Conservation (phyloP, 2,113 vertebrate genomes). For the Oenanthe melanoleuca region DNA sequence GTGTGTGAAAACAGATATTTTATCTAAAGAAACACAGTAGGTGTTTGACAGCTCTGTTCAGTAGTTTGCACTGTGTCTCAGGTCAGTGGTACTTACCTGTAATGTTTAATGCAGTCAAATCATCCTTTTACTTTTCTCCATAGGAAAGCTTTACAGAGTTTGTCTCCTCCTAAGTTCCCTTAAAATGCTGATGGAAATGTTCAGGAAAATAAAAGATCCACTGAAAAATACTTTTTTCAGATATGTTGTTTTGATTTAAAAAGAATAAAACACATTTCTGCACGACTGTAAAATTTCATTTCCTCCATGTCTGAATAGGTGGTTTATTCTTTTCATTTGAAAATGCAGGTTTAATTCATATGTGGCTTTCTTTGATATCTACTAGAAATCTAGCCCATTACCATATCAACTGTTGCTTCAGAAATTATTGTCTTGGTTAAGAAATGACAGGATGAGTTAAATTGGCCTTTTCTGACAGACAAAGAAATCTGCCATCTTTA, state of each 20-base stretch:
- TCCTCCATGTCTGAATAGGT: not conserved
- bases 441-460: not conserved
- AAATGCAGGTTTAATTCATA: not conserved
- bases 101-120: not conserved
- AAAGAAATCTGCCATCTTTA: not conserved
- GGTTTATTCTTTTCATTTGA: not conserved
- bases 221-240: not conserved
- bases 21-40: not conserved
- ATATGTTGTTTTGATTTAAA: not conserved
- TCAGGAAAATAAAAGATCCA: not conserved
- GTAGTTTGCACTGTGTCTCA: not conserved
- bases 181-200: not conserved
- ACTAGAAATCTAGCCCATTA: not conserved
- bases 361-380: not conserved
- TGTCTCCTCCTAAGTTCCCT: not conserved
- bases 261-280: not conserved
- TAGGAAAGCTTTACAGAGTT: not conserved
- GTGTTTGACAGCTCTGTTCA: not conserved
- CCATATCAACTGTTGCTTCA: not conserved
- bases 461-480: not conserved
- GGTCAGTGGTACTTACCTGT: not conserved
- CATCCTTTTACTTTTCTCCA: not conserved
- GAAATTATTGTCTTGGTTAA: not conserved
- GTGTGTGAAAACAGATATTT: not conserved
- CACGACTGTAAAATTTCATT: not conserved